Conservation (phyloP, 1,140 invertebrate genomes). For the Eciton burchellii region DNA sequence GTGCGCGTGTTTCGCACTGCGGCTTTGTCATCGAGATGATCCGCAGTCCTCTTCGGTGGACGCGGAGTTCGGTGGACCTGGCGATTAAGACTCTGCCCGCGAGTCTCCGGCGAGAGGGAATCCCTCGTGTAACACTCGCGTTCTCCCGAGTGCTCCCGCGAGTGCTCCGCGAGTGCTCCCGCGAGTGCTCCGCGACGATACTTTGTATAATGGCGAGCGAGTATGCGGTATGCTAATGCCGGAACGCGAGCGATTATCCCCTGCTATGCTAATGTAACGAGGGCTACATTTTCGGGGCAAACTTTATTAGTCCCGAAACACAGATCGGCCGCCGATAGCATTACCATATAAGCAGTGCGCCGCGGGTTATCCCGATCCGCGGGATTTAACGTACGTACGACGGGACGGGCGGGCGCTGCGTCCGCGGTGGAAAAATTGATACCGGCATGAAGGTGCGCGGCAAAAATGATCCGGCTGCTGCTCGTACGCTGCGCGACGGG, state of each 20-base stretch:
- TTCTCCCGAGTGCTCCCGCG: no score
- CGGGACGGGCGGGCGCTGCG: not conserved
- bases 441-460: not conserved
- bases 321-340: constrained; percentile 30
- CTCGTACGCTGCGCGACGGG: not conserved
- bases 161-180: not conserved
- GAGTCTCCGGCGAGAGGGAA: no score
- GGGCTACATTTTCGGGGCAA: constrained; percentile 18
- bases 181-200: not conserved
- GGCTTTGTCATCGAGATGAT: not conserved
- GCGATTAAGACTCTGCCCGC: no score
- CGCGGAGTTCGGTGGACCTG: not conserved
- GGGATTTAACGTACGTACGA: constrained; percentile 5
- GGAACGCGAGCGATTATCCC: constrained; percentile 19
- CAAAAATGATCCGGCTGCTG: not conserved
- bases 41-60: not conserved
- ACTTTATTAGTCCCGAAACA: constrained; percentile 30
- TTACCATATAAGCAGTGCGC: constrained; percentile 11
- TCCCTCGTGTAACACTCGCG: no score
- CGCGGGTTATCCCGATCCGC: not conserved
- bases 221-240: constrained; percentile 8
- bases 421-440: constrained; percentile 22
- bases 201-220: not conserved
- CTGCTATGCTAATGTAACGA: constrained; percentile 41
- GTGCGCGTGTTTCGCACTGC: constrained; percentile 8